phyloP scores from a whole-genome alignment of 2,888 invertebrate species.

The Yponomeuta plumbellus region DNA sequence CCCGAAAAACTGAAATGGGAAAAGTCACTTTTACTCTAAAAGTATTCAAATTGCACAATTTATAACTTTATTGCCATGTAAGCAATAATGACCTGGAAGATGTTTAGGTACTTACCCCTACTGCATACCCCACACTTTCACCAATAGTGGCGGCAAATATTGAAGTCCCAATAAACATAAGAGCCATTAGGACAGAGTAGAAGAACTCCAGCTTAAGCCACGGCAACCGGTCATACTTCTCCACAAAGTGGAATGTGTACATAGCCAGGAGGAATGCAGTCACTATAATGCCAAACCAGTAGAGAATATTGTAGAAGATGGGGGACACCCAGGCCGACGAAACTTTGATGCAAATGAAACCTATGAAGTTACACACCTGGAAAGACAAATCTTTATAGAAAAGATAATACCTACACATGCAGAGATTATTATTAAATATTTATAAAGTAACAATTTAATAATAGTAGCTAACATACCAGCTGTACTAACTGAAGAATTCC shows the following conservation, averaged over 20 bases:
- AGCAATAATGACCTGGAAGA: constrained; percentile 9
- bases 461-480: constrained; percentile 72
- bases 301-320: constrained; percentile 85
- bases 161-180: constrained; percentile 85
- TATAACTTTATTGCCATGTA: too few relatives aligned
- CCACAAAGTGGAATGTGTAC: constrained; percentile 89
- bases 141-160: constrained; percentile 80
- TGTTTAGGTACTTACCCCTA: constrained; percentile 82
- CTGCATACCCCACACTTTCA: constrained; percentile 80
- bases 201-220: constrained; percentile 89
- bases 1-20: constrained; percentile 87
- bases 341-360: constrained; percentile 88
- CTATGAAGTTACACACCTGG: constrained; percentile 82
- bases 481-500: constrained; percentile 85
- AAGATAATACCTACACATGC: not conserved
- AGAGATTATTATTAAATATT: not conserved
- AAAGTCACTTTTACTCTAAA: not conserved
- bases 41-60: too few relatives aligned
- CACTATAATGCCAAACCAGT: constrained; percentile 88
- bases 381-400: constrained; percentile 26
- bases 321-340: constrained; percentile 79
- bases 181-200: constrained; percentile 81
- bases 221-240: constrained; percentile 86
- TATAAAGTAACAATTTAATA: too few relatives aligned
- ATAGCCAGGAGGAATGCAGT: constrained; percentile 83